phyloP scores from a whole-genome alignment of 2,888 invertebrate species.

The Azorinus chamasolen region DNA sequence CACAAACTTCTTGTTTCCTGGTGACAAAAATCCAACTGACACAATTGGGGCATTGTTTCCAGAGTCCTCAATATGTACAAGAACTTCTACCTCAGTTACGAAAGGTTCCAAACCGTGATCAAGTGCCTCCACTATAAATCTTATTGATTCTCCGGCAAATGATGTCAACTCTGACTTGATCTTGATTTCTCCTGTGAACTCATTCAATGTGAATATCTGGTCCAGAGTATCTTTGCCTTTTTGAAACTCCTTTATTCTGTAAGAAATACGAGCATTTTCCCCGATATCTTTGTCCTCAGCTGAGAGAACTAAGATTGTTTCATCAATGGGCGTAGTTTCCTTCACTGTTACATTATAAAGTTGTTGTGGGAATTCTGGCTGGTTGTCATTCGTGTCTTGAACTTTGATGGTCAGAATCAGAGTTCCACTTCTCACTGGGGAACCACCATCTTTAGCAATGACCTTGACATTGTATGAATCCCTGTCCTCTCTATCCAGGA shows the following conservation, averaged over 20 bases:
- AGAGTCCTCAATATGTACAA: slow-evolving; percentile 90
- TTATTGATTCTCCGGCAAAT: slow-evolving; percentile 69
- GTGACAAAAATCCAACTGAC: slow-evolving; percentile 55
- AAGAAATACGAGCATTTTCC: slow-evolving; percentile 89
- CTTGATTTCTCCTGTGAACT: slow-evolving; percentile 74
- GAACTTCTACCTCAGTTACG: slow-evolving; percentile 73
- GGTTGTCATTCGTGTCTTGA: slow-evolving; percentile 69
- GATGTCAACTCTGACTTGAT: slow-evolving; percentile 72
- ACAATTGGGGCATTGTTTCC: slow-evolving; percentile 95
- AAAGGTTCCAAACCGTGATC: slow-evolving; percentile 75
- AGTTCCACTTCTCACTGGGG: slow-evolving; percentile 61
- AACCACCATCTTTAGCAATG: slow-evolving; percentile 68
- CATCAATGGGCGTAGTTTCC: slow-evolving; percentile 65
- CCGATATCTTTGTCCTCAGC: slow-evolving; percentile 95
- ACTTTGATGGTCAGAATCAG: slow-evolving; percentile 62
- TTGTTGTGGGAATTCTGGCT: slow-evolving; percentile 56
- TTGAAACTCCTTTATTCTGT: slow-evolving; percentile 83
- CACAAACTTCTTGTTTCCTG: slow-evolving; percentile 58
- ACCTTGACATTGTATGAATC: slow-evolving; percentile 61
- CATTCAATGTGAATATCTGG: slow-evolving; percentile 71
- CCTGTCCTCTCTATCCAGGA: slow-evolving; percentile 60
- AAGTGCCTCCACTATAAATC: slow-evolving; percentile 76
- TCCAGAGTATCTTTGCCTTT: slow-evolving; percentile 56
- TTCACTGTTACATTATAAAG: slow-evolving; percentile 59
- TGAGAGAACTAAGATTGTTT: slow-evolving; percentile 88